Base-by-base conservation (phyloP, 2,888 invertebrate species). In the Spodoptera picta region DNA sequence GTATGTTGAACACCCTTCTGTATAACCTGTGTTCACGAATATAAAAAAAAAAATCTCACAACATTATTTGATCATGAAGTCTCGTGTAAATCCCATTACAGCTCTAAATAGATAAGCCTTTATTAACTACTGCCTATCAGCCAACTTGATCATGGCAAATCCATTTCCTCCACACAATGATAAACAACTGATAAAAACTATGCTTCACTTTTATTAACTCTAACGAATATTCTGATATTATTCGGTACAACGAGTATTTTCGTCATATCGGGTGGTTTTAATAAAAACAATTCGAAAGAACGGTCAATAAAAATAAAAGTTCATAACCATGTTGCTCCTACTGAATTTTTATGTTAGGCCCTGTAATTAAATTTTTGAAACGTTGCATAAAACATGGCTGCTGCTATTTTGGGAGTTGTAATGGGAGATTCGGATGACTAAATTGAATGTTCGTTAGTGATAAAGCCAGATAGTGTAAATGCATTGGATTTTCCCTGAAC, bases 81-180 rank as follows among this genome's bases (percentile, higher is more conserved):
- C 11, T 45, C 24, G 42, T 60, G 24, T 65, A 53, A 51, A 3
- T 51, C 42, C 31, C 36, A 54, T 51, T 54, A 66, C 11, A 44
- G n/a, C 48, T 58, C 10, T 47, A 55, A 65, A 11, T 36, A 55
- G 60, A 71, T 72, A 65, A 65, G 23, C 65, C 31, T 10, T 23
- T 43, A 55, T 31, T 48, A 70, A 64, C 54, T 50, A 14, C 45
- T 11, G 27, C 46, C 57, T 31, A 49, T 50, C 65, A 54, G 65
- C 45, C 57, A 41, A 46, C 54, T 46, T 65, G 44, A 60, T 75
- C 49, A 50, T 55, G 54, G 46, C 64, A 71, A 75, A 27, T 44
- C 36, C 52, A 59, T 75, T 75, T 75, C 55, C 76, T 52, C 49
- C 65, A n/a, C 53, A 24, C n/a, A 45, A 41, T 44, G 73, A 75